Conservation (phyloP, 2,797 vertebrate genomes). For the Enteromius argenteus region DNA sequence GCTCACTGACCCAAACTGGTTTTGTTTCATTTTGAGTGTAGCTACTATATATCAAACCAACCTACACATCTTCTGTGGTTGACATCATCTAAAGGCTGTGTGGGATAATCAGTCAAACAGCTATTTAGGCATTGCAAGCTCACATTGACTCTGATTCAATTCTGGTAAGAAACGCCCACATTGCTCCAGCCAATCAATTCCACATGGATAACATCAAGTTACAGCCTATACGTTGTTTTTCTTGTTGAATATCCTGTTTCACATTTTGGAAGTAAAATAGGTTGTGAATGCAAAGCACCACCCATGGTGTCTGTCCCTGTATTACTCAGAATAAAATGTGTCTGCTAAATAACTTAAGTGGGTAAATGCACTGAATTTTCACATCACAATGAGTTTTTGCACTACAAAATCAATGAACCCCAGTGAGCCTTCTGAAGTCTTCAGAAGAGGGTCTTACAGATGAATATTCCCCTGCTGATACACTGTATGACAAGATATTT, state of each 20-base stretch:
- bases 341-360: constrained; percentile 7
- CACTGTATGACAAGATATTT: neutral
- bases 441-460: neutral
- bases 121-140: neutral
- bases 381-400: neutral
- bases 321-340: neutral
- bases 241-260: neutral
- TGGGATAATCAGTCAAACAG: neutral
- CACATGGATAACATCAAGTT: neutral
- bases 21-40: neutral
- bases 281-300: neutral
- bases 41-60: neutral
- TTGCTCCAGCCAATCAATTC: constrained; percentile 1
- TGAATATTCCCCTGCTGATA: neutral
- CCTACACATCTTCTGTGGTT: neutral
- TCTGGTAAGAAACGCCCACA: neutral
- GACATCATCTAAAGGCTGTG: neutral
- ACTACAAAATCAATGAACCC: neutral
- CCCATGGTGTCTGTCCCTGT: neutral
- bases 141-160: neutral
- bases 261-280: neutral
- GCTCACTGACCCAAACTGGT: neutral
- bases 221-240: too few species aligned
- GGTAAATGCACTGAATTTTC: neutral
- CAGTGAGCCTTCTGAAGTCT: neutral